A percentile compares a stretch with the other conserved stretches of the same genome.
These are phyloP conservation scores for Yponomeuta evonymella DNA, from an alignment of 2,888 invertebrate genomes.

Conservation along the genomic window DNA sequence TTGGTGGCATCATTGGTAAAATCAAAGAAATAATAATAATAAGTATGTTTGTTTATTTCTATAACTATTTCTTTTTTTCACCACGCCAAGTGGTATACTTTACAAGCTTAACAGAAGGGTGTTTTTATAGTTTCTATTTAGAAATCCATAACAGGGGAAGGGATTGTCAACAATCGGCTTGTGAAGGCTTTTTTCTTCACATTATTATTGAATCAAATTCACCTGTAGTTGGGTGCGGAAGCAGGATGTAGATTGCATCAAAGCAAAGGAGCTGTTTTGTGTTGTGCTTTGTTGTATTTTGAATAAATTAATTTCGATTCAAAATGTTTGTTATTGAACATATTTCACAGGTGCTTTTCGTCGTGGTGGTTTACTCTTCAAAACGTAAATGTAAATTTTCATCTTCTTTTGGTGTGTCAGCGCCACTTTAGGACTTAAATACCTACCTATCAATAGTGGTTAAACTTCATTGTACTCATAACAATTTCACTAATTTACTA, in stretches of 20 bases:
- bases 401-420: too few relatives aligned
- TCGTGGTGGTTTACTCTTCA: not conserved
- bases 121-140: not conserved
- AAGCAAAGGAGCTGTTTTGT: conserved; percentile 16
- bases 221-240: conserved; percentile 63
- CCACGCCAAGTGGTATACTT: not conserved
- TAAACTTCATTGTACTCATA: too few relatives aligned
- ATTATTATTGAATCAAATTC: conserved; percentile 36
- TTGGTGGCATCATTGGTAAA: too few relatives aligned
- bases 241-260: conserved; percentile 49
- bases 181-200: conserved; percentile 41
- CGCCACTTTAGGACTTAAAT: too few relatives aligned
- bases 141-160: conserved; percentile 28
- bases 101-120: not conserved
- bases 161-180: conserved; percentile 52
- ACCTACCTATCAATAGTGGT: too few relatives aligned
- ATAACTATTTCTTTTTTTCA: not conserved
- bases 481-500: too few relatives aligned
- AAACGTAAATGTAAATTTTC: too few relatives aligned
- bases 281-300: not conserved
- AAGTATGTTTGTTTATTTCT: too few relatives aligned
- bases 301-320: not conserved
- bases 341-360: not conserved
- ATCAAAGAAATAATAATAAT: too few relatives aligned
- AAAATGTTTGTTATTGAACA: not conserved